Evolutionary conservation across 2,888 invertebrate genomes (phyloP), one percentile per base, ranked within the genome.

Genomic region (Synergus itoensis): DNA sequence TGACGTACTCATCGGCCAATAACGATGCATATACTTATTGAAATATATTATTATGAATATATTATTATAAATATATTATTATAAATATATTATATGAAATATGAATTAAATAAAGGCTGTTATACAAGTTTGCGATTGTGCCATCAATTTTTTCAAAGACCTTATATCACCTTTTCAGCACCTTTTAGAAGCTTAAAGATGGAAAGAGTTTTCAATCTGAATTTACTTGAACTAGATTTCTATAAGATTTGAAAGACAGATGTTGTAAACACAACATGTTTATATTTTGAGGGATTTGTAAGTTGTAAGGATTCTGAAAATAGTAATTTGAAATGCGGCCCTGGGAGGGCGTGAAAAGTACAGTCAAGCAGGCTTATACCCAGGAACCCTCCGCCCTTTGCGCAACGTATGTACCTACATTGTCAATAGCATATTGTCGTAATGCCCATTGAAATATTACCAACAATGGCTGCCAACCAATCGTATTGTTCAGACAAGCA

Each of bases 271-370:
- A 45, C 14, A 65, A 65, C 36, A 36, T 78, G 41, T 48, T 43
- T 69, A n/a, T 48, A 28, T 9, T 2, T 69, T 77, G 18, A 73
- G 77, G 75, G 78, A 69, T 78, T 78, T 77, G 77, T n/a, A n/a
- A 8, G 53, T n/a, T 79, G 67, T 69, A 80, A 73, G 75, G 28
- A 18, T 18, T 60, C 11, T 1, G 11, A 64, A 77, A 67, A 78
- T 81, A 82, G 78, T 81, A 79, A 80, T 82, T 75, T 64, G 45
- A 78, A 73, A 77, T 75, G 77, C 78, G 80, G 77, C 41, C 62
- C 78, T 78, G 76, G 76, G 87, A 89, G 90, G 90, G 90, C 91
- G 91, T 91, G 91, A 91, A 91, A 91, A 90, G 89, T 90, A 90
- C 90, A 91, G 90, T 90, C 91, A 88, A 89, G 87, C 87, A 86